Base-by-base conservation (phyloP, 2,113 vertebrate species). In the Xenopus laevis region DNA sequence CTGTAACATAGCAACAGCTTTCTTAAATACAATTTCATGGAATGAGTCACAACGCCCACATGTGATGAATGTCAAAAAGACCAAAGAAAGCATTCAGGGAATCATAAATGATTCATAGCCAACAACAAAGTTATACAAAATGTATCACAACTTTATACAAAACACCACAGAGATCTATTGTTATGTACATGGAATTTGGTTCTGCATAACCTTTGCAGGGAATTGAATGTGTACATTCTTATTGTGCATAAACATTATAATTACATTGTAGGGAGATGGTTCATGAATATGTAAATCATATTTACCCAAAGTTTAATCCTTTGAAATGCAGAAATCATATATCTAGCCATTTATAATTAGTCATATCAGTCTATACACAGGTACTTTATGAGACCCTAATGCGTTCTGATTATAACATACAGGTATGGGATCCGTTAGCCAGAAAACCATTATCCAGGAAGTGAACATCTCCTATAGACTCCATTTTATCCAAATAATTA, bases 1-100 rank as follows among this genome's bases (percentile, higher is more conserved):
- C 6, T 60, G 53, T 66, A 74, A 60, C 55, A 12, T 70, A 77
- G 66, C 74, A 77, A 77, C 74, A 77, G 74, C 60, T 70, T 55
- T 45, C 59, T 52, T 77, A 70, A 57, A 77, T 77, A 64, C 55
- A 70, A 64, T 77, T 77, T 77, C 18, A 70, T 45, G 55, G 57
- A 70, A 70, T 77, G 74, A 77, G 66, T 77, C 74, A 70, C 60
- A 64, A 70, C 73, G 60, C 74, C 74, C 67, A 77, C 74, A 57
- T 68, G 45, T 46, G 46, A 53, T 70, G 15, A 77, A 77, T 70
- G 74, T 76, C 66, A 63, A 58, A 68, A 64, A 57, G 59, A 64
- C 67, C 67, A 62, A 77, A 77, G 50, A 77, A 70, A 60, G 64
- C 45, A 33, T 44, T 77, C 47, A 13, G 59, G 21, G 58, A 45